Percentiles rank a stretch among this genome's conserved stretches.
These are phyloP conservation scores for Oxyruncus cristatus DNA, from an alignment of 2,113 vertebrate species.

Conservation along the genomic window DNA sequence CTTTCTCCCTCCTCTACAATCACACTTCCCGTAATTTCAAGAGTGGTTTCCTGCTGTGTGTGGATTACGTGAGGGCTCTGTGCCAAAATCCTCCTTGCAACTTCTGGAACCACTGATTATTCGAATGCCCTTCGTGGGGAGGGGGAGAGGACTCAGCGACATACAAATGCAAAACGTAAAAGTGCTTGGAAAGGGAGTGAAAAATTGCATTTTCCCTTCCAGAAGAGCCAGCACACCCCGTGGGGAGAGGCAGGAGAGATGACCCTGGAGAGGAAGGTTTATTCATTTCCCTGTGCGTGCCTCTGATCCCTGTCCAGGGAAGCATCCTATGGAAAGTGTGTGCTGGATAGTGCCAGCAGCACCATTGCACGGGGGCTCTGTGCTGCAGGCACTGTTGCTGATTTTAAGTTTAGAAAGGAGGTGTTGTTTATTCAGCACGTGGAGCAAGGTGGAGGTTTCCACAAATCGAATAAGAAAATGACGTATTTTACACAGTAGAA, in stretches of 20 bases:
- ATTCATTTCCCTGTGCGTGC: accelerated
- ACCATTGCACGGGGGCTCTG: not conserved
- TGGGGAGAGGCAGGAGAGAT: not conserved
- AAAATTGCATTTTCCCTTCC: not conserved
- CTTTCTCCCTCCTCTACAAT: not conserved
- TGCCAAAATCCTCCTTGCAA: not conserved
- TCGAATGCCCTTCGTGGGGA: not conserved
- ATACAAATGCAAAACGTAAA: accelerated
- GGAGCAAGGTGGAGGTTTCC: not conserved
- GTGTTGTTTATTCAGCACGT: accelerated
- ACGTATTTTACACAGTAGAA: not conserved
- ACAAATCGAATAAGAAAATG: not conserved
- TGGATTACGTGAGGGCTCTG: not conserved
- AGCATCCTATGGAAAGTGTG: accelerated
- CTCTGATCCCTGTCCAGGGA: accelerated
- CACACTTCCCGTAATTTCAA: not conserved
- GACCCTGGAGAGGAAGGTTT: not conserved
- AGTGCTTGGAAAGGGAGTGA: accelerated
- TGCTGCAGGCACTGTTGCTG: accelerated
- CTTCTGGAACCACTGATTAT: not conserved
- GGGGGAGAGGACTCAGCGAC: accelerated
- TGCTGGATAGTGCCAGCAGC: accelerated
- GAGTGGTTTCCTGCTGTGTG: not conserved
- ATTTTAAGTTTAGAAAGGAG: accelerated
- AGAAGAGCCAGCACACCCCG: not conserved